These are phyloP conservation scores for Ceratina calcarata DNA, from an alignment of 1,140 invertebrate genomes.

Conservation along the genomic window DNA sequence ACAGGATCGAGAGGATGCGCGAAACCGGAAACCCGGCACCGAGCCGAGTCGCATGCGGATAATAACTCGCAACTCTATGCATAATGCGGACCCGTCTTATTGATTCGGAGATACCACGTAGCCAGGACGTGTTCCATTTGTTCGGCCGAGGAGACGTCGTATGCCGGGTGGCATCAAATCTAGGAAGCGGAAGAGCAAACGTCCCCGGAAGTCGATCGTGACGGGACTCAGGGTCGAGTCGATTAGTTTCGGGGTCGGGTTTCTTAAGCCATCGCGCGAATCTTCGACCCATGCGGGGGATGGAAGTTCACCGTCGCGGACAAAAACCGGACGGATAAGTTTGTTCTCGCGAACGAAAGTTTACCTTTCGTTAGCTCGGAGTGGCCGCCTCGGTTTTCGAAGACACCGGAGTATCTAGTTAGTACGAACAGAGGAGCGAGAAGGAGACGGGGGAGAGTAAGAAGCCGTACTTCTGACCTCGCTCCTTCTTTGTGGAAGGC, in stretches of 20 bases:
- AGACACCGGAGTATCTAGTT: constrained; percentile 58
- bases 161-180: no score
- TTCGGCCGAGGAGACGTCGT: not conserved
- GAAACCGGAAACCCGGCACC: not conserved
- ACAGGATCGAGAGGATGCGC: no score
- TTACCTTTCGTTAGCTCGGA: constrained; percentile 74
- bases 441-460: no score
- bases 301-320: not conserved
- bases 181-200: not conserved
- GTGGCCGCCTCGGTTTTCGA: constrained; percentile 64
- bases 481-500: constrained; percentile 24
- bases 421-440: constrained; percentile 11
- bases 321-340: constrained; percentile 60
- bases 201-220: constrained; percentile 3
- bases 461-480: constrained; percentile 7
- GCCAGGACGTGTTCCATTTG: not conserved
- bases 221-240: not conserved
- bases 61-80: constrained; percentile 10
- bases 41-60: not conserved
- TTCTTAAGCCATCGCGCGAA: not conserved
- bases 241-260: not conserved
- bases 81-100: constrained; percentile 10
- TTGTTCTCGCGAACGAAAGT: constrained; percentile 70
- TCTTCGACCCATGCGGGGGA: not conserved
- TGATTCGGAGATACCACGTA: not conserved